Base-by-base conservation (phyloP, 2,888 invertebrate species). In the Lucinisca nassula region DNA sequence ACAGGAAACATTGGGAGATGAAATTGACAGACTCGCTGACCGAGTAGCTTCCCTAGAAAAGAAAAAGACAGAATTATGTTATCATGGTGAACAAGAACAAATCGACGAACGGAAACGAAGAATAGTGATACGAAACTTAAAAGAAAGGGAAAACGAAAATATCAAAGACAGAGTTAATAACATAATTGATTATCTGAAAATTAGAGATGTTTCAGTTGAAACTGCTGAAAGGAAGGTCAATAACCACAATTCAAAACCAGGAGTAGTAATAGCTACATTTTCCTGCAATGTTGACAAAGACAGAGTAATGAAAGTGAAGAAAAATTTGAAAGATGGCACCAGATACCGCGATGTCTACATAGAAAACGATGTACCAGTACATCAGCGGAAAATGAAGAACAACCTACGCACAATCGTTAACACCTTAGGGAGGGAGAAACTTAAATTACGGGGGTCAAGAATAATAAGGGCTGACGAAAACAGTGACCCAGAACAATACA, bases 121-220 rank as follows among this genome's bases (percentile, higher is more conserved):
- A 10, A 27, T 61, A 10, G 61, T 61, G 24, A 61, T 61, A 61
- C 24, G 61, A 61, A 61, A 61, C 17, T 27, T 61, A 27, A 61
- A 21, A 61, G 61, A 61, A 61, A 27, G 61, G 17, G 61, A 61
- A 61, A 61, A 61, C 30, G 61, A 61, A 61, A 61, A 61, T 30
- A 30, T 61, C 6, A 61, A 6, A 30, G 61, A 61, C 6, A 24
- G 61, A 30, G 61, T 61, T 30, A 27, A 61, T 30, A 61, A 61
- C 21, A 61, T 61, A 6, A 61, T 61, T 30, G 30, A 61, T 6
- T 61, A 30, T 17, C 61, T 61, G 4, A 61, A 61, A 4, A 27
- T 61, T 27, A 61, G 27, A 27, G 30, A 61, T 17, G 30, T 61
- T 8, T 27, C 24, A 1, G 30, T 61, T 61, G 27, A 61, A 61